phyloP scores from a whole-genome alignment of 2,888 invertebrate species.

The Hypomecis punctinalis region DNA sequence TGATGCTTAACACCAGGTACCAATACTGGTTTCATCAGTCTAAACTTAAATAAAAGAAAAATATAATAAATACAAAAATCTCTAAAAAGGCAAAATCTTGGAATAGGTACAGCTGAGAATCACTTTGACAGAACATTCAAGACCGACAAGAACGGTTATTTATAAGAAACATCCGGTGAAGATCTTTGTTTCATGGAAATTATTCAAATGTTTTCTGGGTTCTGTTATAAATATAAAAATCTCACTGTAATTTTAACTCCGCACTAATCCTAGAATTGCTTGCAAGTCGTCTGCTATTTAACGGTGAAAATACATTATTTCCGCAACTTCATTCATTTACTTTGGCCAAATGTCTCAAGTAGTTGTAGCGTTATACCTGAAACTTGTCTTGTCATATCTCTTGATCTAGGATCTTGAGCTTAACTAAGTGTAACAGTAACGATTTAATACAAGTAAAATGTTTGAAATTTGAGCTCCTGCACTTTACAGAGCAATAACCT shows the following conservation, averaged over 20 bases:
- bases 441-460: neutral
- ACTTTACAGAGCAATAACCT: no score
- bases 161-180: conserved; percentile 61
- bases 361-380: conserved; percentile 11
- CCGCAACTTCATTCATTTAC: conserved; percentile 25
- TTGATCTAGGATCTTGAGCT: neutral
- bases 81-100: neutral
- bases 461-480: no score
- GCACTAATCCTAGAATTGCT: conserved; percentile 18
- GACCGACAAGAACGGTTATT: conserved; percentile 53
- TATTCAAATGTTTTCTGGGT: conserved; percentile 46
- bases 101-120: neutral
- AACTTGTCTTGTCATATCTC: conserved; percentile 6
- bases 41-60: no score
- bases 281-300: conserved; percentile 17
- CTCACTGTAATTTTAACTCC: conserved; percentile 21
- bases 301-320: conserved; percentile 24
- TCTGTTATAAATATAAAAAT: conserved; percentile 40
- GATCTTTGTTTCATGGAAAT: conserved; percentile 42
- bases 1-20: no score
- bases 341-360: conserved; percentile 25
- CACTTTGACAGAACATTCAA: conserved; percentile 19
- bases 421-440: neutral
- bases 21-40: no score
- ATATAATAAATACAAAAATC: neutral